Evolutionary conservation across 2,888 invertebrate genomes (phyloP).

Genomic region (Drosophila cognata): DNA sequence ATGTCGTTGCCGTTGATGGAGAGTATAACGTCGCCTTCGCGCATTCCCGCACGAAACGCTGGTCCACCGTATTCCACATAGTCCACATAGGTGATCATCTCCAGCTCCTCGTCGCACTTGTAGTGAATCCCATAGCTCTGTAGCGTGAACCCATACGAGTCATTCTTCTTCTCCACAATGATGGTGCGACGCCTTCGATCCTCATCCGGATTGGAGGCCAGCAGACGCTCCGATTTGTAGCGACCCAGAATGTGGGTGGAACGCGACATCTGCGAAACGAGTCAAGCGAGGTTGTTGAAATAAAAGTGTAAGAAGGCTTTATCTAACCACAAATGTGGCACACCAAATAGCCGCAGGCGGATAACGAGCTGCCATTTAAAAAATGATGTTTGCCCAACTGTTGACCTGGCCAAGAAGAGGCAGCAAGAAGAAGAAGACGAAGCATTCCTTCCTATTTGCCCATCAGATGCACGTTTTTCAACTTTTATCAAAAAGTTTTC

Average conservation of each 20-base stretch:
- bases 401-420: constrained; percentile 9
- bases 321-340: constrained; percentile 58
- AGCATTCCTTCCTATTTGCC: constrained; percentile 8
- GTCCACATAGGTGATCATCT: constrained; percentile 98
- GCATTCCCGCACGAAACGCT: constrained; percentile 96
- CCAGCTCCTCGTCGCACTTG: constrained; percentile 96
- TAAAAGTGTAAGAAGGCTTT: constrained; percentile 12
- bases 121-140: constrained; percentile 99
- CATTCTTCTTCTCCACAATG: constrained; percentile 95
- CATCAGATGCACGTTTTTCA: constrained; percentile 27
- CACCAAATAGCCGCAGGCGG: constrained; percentile 60
- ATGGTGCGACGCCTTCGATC: constrained; percentile 95
- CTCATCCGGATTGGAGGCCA: constrained; percentile 91
- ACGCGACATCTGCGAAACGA: constrained; percentile 67
- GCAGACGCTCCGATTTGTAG: constrained; percentile 89
- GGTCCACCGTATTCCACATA: constrained; percentile 97
- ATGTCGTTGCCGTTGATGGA: constrained; percentile 98
- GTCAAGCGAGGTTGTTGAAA: constrained; percentile 3
- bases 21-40: constrained; percentile 97
- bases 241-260: constrained; percentile 89
- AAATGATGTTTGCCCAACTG: constrained; percentile 48
- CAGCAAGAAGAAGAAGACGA: neutral
- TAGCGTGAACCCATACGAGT: constrained; percentile 97
- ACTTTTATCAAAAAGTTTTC: constrained; percentile 55
- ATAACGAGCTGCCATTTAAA: constrained; percentile 10